Evolutionary conservation across 92 coral and sea anemone genomes (phyloP).

Genomic region (Epizoanthus ramosus): DNA sequence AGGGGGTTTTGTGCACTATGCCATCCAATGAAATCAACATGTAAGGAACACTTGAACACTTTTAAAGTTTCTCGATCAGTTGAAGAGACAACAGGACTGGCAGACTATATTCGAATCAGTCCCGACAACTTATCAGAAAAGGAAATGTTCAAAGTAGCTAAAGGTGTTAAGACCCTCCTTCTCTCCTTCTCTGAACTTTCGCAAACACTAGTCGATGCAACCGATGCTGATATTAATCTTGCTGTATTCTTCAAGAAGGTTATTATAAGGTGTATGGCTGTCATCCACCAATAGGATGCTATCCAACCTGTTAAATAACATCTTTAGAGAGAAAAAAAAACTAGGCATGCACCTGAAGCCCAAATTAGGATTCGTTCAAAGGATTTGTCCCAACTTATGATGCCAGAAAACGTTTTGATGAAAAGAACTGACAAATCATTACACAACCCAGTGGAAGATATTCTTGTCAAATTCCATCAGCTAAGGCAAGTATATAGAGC

Average conservation of each 20-base stretch:
- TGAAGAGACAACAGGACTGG: slow-evolving; percentile 16
- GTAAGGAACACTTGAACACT: not conserved
- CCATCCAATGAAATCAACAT: too few relatives aligned
- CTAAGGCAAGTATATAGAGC: slow-evolving; percentile 19
- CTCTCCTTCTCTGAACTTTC: slow-evolving; percentile 8
- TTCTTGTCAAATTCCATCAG: not conserved
- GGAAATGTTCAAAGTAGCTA: not conserved
- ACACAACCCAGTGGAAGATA: not conserved
- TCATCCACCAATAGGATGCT: slow-evolving; percentile 29
- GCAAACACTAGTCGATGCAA: slow-evolving; percentile 36
- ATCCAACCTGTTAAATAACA: slow-evolving; percentile 13
- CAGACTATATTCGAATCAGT: not conserved
- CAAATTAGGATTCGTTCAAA: slow-evolving; percentile 22
- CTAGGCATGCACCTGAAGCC: slow-evolving; percentile 29
- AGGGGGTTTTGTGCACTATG: too few relatives aligned
- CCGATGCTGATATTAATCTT: slow-evolving; percentile 46
- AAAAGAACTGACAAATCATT: slow-evolving; percentile 22
- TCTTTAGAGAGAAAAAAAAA: slow-evolving; percentile 3
- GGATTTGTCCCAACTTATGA: slow-evolving; percentile 21
- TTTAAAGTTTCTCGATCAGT: slow-evolving; percentile 17
- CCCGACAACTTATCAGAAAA: slow-evolving; percentile 9
- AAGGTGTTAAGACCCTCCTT: slow-evolving; percentile 19
- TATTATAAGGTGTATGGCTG: slow-evolving; percentile 38
- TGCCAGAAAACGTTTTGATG: slow-evolving; percentile 47
- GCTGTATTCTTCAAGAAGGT: slow-evolving; percentile 32